Percentiles rank a stretch among this genome's conserved stretches.
These are phyloP conservation scores for Gnathonemus longibarbis DNA, from an alignment of 2,113 vertebrate species.

Conservation along the genomic window DNA sequence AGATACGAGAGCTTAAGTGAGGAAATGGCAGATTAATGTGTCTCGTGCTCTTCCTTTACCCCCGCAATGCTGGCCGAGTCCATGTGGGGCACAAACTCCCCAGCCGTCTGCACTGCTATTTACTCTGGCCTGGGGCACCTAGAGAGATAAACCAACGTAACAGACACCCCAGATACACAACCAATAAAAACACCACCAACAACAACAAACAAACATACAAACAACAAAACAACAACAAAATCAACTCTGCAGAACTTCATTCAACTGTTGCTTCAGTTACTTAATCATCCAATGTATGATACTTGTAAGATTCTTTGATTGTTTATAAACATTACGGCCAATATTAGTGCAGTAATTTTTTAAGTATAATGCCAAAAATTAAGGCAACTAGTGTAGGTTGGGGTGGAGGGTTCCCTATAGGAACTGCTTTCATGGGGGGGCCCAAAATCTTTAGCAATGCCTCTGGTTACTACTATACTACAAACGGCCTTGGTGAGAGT, in stretches of 20 bases:
- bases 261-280: too few relatives aligned
- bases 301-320: too few relatives aligned
- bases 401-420: too few relatives aligned
- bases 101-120: not conserved
- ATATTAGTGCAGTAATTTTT: too few relatives aligned
- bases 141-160: not conserved
- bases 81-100: not conserved
- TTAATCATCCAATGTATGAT: too few relatives aligned
- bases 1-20: not conserved
- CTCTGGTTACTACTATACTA: too few relatives aligned
- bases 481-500: too few relatives aligned
- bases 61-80: not conserved
- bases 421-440: too few relatives aligned
- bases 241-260: not conserved
- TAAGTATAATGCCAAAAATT: too few relatives aligned
- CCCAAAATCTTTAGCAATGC: too few relatives aligned
- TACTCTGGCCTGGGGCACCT: not conserved
- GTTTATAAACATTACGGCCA: too few relatives aligned
- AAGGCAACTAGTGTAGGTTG: too few relatives aligned
- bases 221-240: not conserved
- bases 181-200: not conserved
- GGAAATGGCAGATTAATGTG: not conserved
- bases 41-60: not conserved
- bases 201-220: not conserved
- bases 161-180: not conserved